These are phyloP conservation scores for Antheraea pernyi DNA, from an alignment of 1,140 invertebrate genomes.

Conservation along the genomic window DNA sequence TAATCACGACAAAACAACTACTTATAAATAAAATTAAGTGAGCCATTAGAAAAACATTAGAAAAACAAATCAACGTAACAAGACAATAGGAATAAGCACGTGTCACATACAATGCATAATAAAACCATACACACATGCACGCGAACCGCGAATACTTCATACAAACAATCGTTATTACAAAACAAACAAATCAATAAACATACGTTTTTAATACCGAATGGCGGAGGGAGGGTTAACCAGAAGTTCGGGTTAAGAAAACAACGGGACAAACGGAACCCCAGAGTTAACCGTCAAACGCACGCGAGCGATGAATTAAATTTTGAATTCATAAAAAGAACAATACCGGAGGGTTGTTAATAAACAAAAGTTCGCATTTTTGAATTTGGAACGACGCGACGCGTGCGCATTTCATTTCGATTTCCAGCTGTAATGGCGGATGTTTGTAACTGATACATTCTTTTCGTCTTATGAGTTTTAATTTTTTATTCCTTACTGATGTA, in stretches of 20 bases:
- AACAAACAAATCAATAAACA: slow-evolving; percentile 30
- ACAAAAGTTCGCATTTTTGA: slow-evolving; percentile 25
- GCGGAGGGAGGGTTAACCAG: slow-evolving; percentile 13
- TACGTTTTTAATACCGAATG: slow-evolving; percentile 6
- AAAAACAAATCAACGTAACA: not conserved
- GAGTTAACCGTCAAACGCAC: slow-evolving; percentile 27
- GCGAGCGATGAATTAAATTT: slow-evolving; percentile 28
- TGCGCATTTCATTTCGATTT: slow-evolving; percentile 10
- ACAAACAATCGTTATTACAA: slow-evolving; percentile 22
- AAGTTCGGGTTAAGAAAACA: slow-evolving; percentile 17
- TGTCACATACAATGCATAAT: slow-evolving; percentile 6
- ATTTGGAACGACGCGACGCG: slow-evolving; percentile 15
- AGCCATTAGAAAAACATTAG: not conserved
- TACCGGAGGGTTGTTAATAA: slow-evolving; percentile 8
- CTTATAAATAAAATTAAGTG: not conserved
- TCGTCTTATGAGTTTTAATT: not conserved
- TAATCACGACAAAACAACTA: too few species aligned
- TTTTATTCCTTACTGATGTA: not conserved
- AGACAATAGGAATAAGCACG: not conserved
- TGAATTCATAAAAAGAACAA: slow-evolving; percentile 33
- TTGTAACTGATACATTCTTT: slow-evolving; percentile 4
- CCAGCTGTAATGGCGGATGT: not conserved
- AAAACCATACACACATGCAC: slow-evolving; percentile 7
- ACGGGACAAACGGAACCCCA: slow-evolving; percentile 13
- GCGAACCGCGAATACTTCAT: not conserved